A percentile compares a stretch with the other conserved stretches of the same genome.
These are phyloP conservation scores for Hydractinia symbiolongicarpus DNA, from an alignment of 30 jellyfish, hydroid and myxozoan species.

Conservation along the genomic window DNA sequence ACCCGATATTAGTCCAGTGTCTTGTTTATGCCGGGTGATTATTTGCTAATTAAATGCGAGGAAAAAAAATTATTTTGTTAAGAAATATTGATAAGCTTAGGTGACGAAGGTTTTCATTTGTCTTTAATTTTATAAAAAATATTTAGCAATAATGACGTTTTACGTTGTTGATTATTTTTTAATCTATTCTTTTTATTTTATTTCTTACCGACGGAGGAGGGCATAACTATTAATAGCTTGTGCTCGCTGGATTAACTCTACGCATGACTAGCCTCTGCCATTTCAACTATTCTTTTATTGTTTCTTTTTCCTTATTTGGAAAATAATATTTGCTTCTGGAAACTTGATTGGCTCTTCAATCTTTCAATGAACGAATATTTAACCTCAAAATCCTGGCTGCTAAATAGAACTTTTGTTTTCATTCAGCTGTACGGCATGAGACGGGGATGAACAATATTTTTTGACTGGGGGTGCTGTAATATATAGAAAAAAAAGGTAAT, in stretches of 20 bases:
- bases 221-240: no score
- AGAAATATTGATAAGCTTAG: no score
- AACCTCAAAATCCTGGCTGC: background rate
- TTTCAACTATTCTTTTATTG: constrained; percentile 19
- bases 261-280: constrained; percentile 5
- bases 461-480: constrained; percentile 3
- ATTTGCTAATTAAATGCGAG: no score
- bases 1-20: no score
- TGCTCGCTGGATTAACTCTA: background rate
- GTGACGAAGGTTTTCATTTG: no score
- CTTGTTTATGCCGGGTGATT: no score
- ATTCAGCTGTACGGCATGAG: constrained; percentile 8
- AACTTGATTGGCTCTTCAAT: constrained; percentile 14
- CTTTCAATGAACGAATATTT: background rate
- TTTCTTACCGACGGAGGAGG: no score
- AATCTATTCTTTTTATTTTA: no score
- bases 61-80: no score
- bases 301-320: constrained; percentile 26
- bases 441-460: background rate
- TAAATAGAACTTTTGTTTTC: constrained; percentile 4
- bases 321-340: constrained; percentile 13
- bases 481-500: background rate
- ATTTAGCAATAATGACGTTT: no score
- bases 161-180: no score
- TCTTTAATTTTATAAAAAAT: no score